These are phyloP conservation scores for Lycocerus yunnanus DNA, from an alignment of 2,888 invertebrate species.

Conservation along the genomic window DNA sequence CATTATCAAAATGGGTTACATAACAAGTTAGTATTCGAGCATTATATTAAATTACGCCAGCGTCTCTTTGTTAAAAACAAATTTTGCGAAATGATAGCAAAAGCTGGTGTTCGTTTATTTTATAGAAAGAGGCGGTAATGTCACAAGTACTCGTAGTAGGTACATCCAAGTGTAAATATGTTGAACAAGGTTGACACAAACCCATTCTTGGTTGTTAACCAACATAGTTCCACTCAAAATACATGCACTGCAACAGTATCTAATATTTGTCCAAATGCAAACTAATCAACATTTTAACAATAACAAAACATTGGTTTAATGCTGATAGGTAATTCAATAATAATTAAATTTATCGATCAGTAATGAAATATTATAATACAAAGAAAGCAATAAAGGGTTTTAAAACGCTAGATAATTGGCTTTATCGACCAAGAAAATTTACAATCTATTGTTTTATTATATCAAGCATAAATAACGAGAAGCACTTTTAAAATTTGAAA, in stretches of 20 bases:
- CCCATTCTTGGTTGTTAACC: background rate
- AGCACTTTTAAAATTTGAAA: too few species aligned
- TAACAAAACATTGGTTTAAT: background rate
- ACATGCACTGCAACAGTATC: background rate
- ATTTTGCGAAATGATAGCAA: background rate
- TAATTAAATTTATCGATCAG: background rate
- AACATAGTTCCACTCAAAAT: background rate
- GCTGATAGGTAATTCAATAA: background rate
- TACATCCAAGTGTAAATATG: background rate
- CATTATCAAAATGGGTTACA: background rate
- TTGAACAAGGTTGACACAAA: background rate
- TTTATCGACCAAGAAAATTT: background rate
- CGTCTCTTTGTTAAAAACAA: background rate
- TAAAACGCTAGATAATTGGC: background rate
- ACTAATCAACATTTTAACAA: background rate
- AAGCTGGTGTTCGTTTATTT: background rate
- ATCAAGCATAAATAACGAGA: background rate
- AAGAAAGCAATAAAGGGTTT: background rate
- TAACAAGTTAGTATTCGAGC: background rate
- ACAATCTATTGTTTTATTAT: background rate
- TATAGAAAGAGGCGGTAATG: background rate
- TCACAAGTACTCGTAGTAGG: background rate
- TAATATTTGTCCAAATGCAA: background rate
- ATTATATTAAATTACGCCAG: background rate
- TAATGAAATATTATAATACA: background rate